Evolutionary conservation across 2,888 invertebrate genomes (phyloP), one percentile per base, ranked within the genome.

Genomic region (Phaonia tiefii): DNA sequence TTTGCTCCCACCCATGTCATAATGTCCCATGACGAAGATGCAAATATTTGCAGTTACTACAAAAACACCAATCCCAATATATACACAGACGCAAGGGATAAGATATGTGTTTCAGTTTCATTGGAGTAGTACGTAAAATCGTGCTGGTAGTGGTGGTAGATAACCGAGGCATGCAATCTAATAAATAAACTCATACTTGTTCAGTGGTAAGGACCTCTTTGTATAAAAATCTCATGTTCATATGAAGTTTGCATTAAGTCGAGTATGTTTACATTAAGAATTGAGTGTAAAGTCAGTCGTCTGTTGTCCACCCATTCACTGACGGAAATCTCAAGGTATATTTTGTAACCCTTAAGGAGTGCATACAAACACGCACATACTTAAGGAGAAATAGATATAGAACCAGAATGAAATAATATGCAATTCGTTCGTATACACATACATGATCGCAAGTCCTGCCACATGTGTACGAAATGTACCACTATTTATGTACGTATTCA

Each of bases 11-110:
- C 39, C 49, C 73, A 60, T 63, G 37, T 73, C 65, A 46, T 71
- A 63, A 37, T 60, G 51, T 67, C 60, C n/a, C 74, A 69, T 49
- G 26, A 37, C 44, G 69, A 75, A 77, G 79, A 80, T 76, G 78
- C 79, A 83, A 82, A 80, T 83, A 82, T 83, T 83, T 83, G 66
- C 76, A 44, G 58, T 58, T 42, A 72, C 71, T 58, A 46, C 42
- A 60, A 31, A 56, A 17, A 44, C 11, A 54, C 22, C 22, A 69
- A 2, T 37, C 17, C 8, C 51, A 22, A 8, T 11, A 1, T 17
- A 51, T 15, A 22, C 8, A 65, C 31, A 80, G 76, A 73, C 69
- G n/a, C n/a, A 73, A 25, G 13, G 56, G 17, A 79, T 15, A 60
- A 71, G 13, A 67, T 49, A 60, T 42, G 25, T 67, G 60, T 74